Conservation (phyloP, 2,888 invertebrate genomes). For the Gymnocheta viridis region DNA sequence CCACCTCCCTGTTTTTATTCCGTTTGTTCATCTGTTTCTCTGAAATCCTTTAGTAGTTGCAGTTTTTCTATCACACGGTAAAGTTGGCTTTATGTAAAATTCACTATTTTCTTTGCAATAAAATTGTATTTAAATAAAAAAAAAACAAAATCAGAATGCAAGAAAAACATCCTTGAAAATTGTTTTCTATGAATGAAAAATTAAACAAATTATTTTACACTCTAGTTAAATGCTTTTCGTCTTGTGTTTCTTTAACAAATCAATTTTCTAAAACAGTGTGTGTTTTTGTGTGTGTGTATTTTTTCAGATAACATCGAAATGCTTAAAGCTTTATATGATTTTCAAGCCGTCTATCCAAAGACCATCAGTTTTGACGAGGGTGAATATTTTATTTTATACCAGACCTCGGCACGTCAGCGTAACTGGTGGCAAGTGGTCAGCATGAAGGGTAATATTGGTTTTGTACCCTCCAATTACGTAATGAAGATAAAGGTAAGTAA, state of each 20-base stretch:
- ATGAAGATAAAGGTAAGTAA: constrained; percentile 87
- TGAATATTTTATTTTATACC: constrained; percentile 91
- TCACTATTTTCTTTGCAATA: constrained; percentile 6
- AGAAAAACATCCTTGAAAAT: constrained; percentile 47
- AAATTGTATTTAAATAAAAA: background rate
- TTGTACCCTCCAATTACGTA: constrained; percentile 94
- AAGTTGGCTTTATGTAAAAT: constrained; percentile 51
- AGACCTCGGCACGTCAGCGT: constrained; percentile 88
- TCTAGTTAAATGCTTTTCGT: constrained; percentile 7
- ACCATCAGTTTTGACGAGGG: constrained; percentile 91
- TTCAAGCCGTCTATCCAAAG: constrained; percentile 91
- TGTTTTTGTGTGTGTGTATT: constrained; percentile 27
- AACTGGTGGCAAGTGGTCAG: constrained; percentile 96
- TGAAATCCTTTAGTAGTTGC: constrained; percentile 61
- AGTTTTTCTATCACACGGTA: constrained; percentile 66
- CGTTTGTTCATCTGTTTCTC: constrained; percentile 55
- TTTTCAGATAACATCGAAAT: constrained; percentile 88
- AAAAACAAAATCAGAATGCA: too few relatives aligned
- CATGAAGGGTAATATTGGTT: constrained; percentile 90
- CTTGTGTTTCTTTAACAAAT: constrained; percentile 6
- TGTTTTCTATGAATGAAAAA: background rate
- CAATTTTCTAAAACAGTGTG: constrained; percentile 27
- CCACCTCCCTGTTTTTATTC: constrained; percentile 58
- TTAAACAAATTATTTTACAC: background rate
- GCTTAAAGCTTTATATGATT: constrained; percentile 92